Evolutionary conservation across 2,113 vertebrate genomes (phyloP).

Genomic region (Heteronetta atricapilla): DNA sequence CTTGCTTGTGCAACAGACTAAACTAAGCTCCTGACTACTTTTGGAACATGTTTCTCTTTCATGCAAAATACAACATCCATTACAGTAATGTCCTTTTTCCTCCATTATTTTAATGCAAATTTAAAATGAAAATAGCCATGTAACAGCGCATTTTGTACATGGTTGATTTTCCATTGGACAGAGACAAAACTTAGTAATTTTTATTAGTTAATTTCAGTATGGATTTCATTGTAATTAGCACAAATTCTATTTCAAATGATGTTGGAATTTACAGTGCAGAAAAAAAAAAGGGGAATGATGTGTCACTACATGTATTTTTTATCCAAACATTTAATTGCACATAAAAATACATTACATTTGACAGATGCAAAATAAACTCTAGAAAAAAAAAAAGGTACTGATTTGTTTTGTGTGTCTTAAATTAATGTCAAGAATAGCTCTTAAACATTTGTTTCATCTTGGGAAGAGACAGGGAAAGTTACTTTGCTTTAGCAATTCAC

Average conservation of each 20-base stretch:
- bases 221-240: slow-evolving; percentile 1
- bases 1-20: not conserved
- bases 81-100: not conserved
- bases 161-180: not conserved
- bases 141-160: not conserved
- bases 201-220: slow-evolving; percentile 15
- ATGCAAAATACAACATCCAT: not conserved
- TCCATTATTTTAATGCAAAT: not conserved
- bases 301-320: slow-evolving; percentile 47
- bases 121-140: slow-evolving; percentile 4
- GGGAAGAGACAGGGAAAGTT: not conserved
- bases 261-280: slow-evolving; percentile 15
- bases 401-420: not conserved
- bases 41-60: not conserved
- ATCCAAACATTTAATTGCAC: slow-evolving; percentile 56
- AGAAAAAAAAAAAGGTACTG: slow-evolving; percentile 16
- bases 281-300: slow-evolving; percentile 38
- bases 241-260: slow-evolving; percentile 23
- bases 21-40: not conserved
- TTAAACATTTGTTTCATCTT: not conserved
- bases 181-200: slow-evolving; percentile 17
- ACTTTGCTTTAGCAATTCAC: not conserved
- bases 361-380: slow-evolving; percentile 51
- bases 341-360: slow-evolving; percentile 66
- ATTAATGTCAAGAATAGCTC: not conserved